Conservation (phyloP, 2,888 invertebrate genomes). For the Perithous albicinctus region DNA sequence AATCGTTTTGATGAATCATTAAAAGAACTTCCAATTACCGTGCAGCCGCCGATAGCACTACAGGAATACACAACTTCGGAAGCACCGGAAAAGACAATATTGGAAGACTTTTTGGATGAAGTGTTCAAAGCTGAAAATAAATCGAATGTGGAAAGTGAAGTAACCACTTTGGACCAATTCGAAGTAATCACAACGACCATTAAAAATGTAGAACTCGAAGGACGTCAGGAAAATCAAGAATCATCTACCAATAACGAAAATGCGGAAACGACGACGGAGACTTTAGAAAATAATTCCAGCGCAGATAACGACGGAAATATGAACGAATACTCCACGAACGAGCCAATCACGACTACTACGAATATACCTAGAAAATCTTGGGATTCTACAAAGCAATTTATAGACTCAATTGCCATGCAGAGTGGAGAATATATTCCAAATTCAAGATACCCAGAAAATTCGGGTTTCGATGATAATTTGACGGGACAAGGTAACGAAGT, state of each 20-base stretch:
- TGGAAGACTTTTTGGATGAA: constrained; percentile 75
- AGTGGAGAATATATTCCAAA: constrained; percentile 81
- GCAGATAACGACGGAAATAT: constrained; percentile 12
- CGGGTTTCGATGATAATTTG: constrained; percentile 73
- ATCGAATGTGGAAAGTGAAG: constrained; percentile 68
- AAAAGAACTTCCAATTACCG: constrained; percentile 38
- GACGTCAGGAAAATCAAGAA: constrained; percentile 26
- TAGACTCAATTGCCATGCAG: constrained; percentile 80
- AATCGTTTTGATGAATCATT: constrained; percentile 58
- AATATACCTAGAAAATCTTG: constrained; percentile 76
- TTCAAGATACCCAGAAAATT: constrained; percentile 63
- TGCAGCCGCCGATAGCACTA: constrained; percentile 19
- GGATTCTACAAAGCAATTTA: constrained; percentile 82
- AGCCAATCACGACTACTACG: constrained; percentile 66
- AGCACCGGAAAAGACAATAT: constrained; percentile 67
- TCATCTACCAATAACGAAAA: neutral
- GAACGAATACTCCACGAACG: constrained; percentile 6
- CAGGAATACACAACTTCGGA: constrained; percentile 34
- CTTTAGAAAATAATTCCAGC: constrained; percentile 67
- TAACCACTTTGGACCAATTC: constrained; percentile 57
- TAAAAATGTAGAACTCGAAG: neutral
- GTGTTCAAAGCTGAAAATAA: constrained; percentile 73
- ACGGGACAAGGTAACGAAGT: constrained; percentile 72
- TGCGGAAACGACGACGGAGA: constrained; percentile 15
- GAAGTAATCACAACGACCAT: constrained; percentile 12